Conservation (phyloP, 1,140 invertebrate genomes). For the Pseudoatta argentina region DNA sequence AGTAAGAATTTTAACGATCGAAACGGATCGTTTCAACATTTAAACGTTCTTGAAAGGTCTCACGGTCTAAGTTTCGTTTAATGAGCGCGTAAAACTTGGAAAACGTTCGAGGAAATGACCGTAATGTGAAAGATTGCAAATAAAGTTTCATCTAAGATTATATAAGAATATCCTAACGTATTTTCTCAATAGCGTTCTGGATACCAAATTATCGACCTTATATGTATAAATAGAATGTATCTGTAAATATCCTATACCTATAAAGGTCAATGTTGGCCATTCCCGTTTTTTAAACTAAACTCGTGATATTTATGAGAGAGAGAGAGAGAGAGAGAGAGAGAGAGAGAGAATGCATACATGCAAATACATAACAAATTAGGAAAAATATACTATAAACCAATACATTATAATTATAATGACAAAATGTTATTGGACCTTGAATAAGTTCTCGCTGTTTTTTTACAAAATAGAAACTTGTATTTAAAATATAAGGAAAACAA, state of each 20-base stretch:
- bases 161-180: conserved; percentile 1
- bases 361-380: neutral
- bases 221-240: conserved; percentile 15
- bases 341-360: neutral
- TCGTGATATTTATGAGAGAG: neutral
- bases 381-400: neutral
- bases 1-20: conserved; percentile 34
- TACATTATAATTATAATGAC: neutral
- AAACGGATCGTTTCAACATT: neutral
- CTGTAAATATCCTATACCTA: conserved; percentile 2
- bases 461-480: no score
- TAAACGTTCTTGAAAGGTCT: conserved; percentile 11
- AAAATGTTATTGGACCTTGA: no score
- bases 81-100: neutral
- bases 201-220: conserved; percentile 41
- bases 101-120: neutral
- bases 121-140: neutral
- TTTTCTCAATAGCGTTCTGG: neutral
- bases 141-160: neutral
- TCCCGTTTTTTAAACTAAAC: neutral
- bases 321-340: no score
- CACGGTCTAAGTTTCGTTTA: neutral
- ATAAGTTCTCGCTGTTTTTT: no score
- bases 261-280: conserved; percentile 46
- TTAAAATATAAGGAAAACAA: no score